Base-by-base conservation (phyloP, 2,113 vertebrate species). In the Cebidichthys violaceus region DNA sequence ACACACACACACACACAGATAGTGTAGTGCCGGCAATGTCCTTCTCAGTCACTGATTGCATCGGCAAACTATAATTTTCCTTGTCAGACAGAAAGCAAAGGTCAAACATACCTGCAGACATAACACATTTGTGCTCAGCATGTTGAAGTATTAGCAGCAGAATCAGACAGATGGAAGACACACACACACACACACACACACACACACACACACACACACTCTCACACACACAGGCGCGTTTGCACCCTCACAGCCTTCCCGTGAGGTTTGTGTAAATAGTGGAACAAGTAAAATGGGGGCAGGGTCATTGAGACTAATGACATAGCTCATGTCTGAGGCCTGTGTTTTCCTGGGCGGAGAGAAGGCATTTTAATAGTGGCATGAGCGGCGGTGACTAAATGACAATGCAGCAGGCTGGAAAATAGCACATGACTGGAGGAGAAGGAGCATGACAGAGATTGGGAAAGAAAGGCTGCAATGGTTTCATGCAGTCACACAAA, bases 251-350 rank as follows among this genome's bases (percentile, higher is more conserved):
- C 33, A 57, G 75, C 35, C 82, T 83, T 85, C 60, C 68, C 61
- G 70, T 70, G 29, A 67, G 60, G 75, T 80, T 72, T 86, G 85
- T 80, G 76, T 85, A 83, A 90, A 88, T 70, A 59, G 70, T 67
- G 64, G 81, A 79, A 65, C 55, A 60, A 83, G 76, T 71, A 76
- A 82, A 91, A 85, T 71, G 45, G 84, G 43, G 78, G 67, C 75
- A 57, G 86, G 79, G 86, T 78, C 79, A 82, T 86, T 86, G 81
- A 86, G 80, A 67, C 77, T 90, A 92, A 90, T 89, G 76, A 89
- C 75, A 83, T 7, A 57, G 80, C 75, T 85, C 64, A 45, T 64
- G 77, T 87, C 78, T 65, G 29, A 89, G 75, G 78, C 82, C 87
- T 81, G 35, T 90, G 78, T 86, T 82, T 89, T 87, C 68, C 76